phyloP scores from a whole-genome alignment of 2,113 vertebrate genomes.

The Lampris megalopsis region DNA sequence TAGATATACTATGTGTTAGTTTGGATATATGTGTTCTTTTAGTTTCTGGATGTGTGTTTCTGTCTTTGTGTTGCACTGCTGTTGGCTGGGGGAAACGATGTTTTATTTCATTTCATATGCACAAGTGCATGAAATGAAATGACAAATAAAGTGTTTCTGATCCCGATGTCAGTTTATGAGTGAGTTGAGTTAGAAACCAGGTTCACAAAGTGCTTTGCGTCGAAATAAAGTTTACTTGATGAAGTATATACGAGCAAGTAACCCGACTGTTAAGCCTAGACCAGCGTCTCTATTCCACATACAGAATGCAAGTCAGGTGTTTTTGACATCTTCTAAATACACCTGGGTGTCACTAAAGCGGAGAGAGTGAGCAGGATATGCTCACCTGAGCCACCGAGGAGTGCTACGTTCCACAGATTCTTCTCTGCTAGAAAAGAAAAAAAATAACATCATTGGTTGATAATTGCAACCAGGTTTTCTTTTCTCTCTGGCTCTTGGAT shows the following conservation, averaged over 20 bases:
- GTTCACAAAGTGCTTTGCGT: too few species aligned
- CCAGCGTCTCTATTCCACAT: background rate
- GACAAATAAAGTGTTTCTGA: too few species aligned
- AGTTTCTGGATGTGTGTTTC: too few species aligned
- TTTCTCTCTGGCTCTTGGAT: conserved; percentile 26
- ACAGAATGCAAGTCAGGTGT: background rate
- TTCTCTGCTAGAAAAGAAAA: conserved; percentile 32
- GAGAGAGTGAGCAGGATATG: conserved; percentile 24
- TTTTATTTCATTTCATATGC: too few species aligned
- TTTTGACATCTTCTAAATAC: conserved; percentile 16
- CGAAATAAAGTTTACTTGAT: background rate
- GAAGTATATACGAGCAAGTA: too few species aligned
- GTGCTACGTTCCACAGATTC: conserved; percentile 69
- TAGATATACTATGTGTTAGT: too few species aligned
- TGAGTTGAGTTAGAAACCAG: too few species aligned
- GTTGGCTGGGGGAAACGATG: too few species aligned
- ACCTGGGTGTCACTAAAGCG: conserved; percentile 40
- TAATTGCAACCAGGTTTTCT: conserved; percentile 75
- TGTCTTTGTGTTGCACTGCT: too few species aligned
- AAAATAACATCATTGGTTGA: conserved; percentile 54
- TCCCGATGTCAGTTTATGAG: too few species aligned
- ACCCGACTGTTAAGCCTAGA: background rate
- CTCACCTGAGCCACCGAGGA: conserved; percentile 50
- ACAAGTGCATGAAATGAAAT: too few species aligned
- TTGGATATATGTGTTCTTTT: too few species aligned